phyloP scores from a whole-genome alignment of 2,888 invertebrate genomes.

The Dexiosoma caninum region DNA sequence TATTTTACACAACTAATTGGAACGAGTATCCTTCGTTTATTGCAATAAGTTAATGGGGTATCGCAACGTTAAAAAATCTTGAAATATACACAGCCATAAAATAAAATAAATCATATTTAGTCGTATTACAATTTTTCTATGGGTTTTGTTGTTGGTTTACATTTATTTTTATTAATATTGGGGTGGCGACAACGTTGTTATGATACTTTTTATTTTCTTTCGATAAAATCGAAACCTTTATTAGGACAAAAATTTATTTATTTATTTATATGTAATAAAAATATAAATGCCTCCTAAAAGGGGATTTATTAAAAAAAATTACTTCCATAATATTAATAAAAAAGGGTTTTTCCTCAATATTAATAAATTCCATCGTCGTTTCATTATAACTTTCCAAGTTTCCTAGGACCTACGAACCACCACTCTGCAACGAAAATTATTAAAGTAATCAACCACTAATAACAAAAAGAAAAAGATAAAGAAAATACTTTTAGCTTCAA shows the following conservation, averaged over 20 bases:
- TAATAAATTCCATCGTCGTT: conserved; percentile 43
- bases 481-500: conserved; percentile 38
- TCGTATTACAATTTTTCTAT: not conserved
- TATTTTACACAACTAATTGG: too few relatives aligned
- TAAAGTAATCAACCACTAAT: conserved; percentile 4
- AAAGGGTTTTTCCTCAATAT: conserved; percentile 49
- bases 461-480: conserved; percentile 15
- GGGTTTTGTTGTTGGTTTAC: not conserved
- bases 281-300: not conserved
- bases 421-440: conserved; percentile 8
- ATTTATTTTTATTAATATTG: not conserved
- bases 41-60: too few relatives aligned
- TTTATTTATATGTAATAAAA: not conserved
- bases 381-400: not conserved
- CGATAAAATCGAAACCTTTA: conserved; percentile 57
- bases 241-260: conserved; percentile 23
- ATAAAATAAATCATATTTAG: not conserved
- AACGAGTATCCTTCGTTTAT: too few relatives aligned
- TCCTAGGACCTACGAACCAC: not conserved
- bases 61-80: too few relatives aligned
- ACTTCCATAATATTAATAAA: conserved; percentile 59
- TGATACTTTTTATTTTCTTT: not conserved
- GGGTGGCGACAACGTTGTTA: not conserved
- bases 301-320: conserved; percentile 33
- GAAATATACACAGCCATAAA: not conserved